Evolutionary conservation across 1,140 invertebrate species (phyloP).

Genomic region (Drosophila ananassae): DNA sequence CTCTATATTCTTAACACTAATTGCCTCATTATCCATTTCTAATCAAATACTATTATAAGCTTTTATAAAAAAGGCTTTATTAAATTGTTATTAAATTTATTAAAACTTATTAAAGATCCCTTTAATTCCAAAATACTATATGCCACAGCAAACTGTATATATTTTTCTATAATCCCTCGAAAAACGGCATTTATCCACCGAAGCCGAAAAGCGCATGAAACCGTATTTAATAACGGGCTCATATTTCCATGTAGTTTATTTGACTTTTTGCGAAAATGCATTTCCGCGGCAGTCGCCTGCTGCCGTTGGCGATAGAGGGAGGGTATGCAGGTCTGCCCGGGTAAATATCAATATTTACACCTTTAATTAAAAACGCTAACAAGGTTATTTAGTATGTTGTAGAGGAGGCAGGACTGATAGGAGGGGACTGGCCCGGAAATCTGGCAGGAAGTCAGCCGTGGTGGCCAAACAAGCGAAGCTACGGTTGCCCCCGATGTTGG

Average conservation of each 20-base stretch:
- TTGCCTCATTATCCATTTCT: too few relatives aligned
- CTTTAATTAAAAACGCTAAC: constrained; percentile 84
- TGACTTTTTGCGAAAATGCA: constrained; percentile 73
- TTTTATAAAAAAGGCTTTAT: too few relatives aligned
- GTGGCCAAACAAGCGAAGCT: constrained; percentile 38
- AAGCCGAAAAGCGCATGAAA: constrained; percentile 26
- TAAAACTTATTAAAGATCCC: not conserved
- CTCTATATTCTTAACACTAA: too few relatives aligned
- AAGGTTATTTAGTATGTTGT: constrained; percentile 77
- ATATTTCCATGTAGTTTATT: constrained; percentile 77
- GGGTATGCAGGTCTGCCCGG: constrained; percentile 44
- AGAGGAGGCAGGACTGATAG: not conserved
- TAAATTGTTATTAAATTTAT: not conserved
- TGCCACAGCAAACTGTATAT: not conserved
- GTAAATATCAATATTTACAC: constrained; percentile 83
- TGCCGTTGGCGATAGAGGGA: constrained; percentile 20
- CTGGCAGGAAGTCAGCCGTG: constrained; percentile 66
- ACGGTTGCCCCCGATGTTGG: constrained; percentile 8
- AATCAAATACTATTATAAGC: too few relatives aligned
- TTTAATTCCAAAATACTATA: not conserved
- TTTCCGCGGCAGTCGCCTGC: constrained; percentile 57
- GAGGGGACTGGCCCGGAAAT: constrained; percentile 41
- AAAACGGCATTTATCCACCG: constrained; percentile 27
- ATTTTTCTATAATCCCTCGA: constrained; percentile 9
- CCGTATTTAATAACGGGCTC: constrained; percentile 57